phyloP scores from a whole-genome alignment of 2,888 invertebrate species.

The Amphimallon solstitiale region DNA sequence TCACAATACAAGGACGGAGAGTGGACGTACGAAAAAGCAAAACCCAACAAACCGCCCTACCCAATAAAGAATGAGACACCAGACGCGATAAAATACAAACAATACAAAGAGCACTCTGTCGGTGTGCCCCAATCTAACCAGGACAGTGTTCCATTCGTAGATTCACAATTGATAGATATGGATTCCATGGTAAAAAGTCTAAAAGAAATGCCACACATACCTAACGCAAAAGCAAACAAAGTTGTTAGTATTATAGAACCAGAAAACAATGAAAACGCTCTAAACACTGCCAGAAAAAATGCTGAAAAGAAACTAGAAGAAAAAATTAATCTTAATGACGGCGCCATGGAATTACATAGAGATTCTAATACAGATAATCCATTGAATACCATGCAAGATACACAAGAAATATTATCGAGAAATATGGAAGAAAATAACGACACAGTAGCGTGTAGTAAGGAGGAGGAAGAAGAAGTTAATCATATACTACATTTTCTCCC shows the following conservation, averaged over 20 bases:
- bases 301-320: background rate
- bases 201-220: background rate
- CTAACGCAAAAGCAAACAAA: background rate
- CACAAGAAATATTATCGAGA: background rate
- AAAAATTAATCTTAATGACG: background rate
- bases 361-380: background rate
- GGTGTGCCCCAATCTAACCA: no score
- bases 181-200: constrained; percentile 9
- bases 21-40: constrained; percentile 15
- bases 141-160: background rate
- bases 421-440: constrained; percentile 11
- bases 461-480: constrained; percentile 30
- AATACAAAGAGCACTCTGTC: background rate
- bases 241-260: background rate
- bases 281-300: background rate
- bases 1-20: constrained; percentile 20
- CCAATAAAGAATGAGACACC: background rate
- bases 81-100: background rate
- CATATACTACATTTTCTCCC: constrained; percentile 25
- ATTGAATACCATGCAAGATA: background rate
- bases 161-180: constrained; percentile 24
- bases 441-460: constrained; percentile 39
- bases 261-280: background rate
- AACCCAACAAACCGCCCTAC: constrained; percentile 24
- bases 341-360: background rate